Evolutionary conservation across 1,140 invertebrate genomes (phyloP).

Genomic region (Parapsyche elsis): DNA sequence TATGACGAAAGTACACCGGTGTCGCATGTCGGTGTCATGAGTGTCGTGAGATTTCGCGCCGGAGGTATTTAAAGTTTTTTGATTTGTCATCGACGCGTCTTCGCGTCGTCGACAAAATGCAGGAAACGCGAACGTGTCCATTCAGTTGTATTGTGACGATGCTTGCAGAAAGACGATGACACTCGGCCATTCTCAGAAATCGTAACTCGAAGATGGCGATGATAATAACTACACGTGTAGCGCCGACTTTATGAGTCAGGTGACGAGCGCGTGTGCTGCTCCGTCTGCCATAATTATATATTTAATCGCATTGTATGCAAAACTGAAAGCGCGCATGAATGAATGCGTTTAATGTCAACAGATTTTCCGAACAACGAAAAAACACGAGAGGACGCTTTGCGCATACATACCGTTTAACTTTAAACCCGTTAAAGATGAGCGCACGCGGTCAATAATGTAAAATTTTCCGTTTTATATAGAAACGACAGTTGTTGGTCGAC

Average conservation of each 20-base stretch:
- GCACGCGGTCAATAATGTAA: too few relatives aligned
- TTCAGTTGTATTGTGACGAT: not conserved
- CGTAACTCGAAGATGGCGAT: not conserved
- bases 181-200: not conserved
- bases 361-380: not conserved
- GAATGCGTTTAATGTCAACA: constrained; percentile 12
- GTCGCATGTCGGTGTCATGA: not conserved
- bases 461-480: not conserved
- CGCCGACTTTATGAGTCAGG: not conserved
- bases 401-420: too few relatives aligned
- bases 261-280: not conserved
- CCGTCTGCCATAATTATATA: not conserved
- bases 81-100: not conserved
- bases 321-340: constrained; percentile 15
- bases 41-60: not conserved
- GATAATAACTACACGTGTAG: not conserved
- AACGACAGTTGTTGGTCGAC: not conserved
- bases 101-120: not conserved
- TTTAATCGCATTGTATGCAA: constrained; percentile 33
- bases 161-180: not conserved
- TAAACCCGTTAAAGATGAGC: too few relatives aligned
- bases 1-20: too few relatives aligned
- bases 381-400: too few relatives aligned
- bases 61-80: too few relatives aligned
- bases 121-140: not conserved